Percentiles rank a stretch among this genome's conserved stretches.
These are phyloP conservation scores for Mimumesa dahlbomi DNA, from an alignment of 2,888 invertebrate species.

Conservation along the genomic window DNA sequence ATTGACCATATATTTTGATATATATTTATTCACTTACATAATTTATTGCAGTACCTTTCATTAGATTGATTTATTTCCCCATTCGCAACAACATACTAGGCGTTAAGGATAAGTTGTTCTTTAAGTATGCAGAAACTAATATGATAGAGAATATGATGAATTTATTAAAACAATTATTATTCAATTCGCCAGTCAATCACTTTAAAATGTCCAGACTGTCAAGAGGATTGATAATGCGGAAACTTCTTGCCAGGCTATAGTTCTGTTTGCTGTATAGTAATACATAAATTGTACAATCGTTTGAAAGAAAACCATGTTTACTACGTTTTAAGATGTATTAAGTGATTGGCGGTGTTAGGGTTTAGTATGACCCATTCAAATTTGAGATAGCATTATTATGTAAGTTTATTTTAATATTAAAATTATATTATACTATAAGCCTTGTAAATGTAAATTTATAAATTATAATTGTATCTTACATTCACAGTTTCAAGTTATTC, in stretches of 20 bases:
- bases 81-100: conserved; percentile 64
- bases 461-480: conserved; percentile 78
- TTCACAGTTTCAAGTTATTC: conserved; percentile 55
- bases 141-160: conserved; percentile 56
- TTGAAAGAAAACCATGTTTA: conserved; percentile 41
- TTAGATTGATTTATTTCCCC: conserved; percentile 66
- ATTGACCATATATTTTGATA: conserved; percentile 69
- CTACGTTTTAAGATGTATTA: conserved; percentile 47
- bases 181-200: conserved; percentile 26
- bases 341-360: conserved; percentile 61
- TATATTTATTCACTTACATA: conserved; percentile 77
- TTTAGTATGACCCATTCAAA: conserved; percentile 65
- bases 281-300: conserved; percentile 48
- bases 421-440: conserved; percentile 74
- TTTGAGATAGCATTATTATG: conserved; percentile 73
- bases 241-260: conserved; percentile 52
- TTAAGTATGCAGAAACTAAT: conserved; percentile 61
- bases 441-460: conserved; percentile 79
- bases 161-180: conserved; percentile 61
- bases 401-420: conserved; percentile 79
- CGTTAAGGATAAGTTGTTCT: conserved; percentile 68
- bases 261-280: conserved; percentile 57
- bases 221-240: conserved; percentile 32
- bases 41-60: conserved; percentile 77
- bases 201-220: conserved; percentile 34